Evolutionary conservation across 2,888 invertebrate species (phyloP).

Genomic region (Brachyptera putata): DNA sequence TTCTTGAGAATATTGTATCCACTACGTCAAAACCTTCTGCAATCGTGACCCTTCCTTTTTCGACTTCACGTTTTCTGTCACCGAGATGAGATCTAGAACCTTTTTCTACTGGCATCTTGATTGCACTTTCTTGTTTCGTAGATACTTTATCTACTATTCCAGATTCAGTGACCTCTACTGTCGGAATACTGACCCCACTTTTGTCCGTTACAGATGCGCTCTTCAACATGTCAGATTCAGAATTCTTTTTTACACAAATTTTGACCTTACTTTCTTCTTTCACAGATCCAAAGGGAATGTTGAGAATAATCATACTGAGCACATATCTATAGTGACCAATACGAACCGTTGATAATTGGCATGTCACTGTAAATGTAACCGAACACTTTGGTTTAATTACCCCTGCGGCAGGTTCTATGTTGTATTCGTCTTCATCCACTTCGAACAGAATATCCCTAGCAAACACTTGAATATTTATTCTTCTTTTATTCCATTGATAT

Average conservation of each 20-base stretch:
- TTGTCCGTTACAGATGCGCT: no score
- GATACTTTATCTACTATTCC: no score
- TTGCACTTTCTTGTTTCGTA: no score
- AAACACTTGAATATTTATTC: conserved; percentile 4
- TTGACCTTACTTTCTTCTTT: background rate
- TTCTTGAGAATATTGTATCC: no score
- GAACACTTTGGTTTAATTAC: conserved; percentile 39
- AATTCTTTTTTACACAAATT: background rate
- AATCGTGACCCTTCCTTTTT: no score
- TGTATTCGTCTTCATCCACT: conserved; percentile 37
- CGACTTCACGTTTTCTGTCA: no score
- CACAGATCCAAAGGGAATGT: background rate
- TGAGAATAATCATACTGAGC: conserved; percentile 31
- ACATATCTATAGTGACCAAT: conserved; percentile 40
- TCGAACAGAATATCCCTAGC: conserved; percentile 33
- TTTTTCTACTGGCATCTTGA: no score
- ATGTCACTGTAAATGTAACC: conserved; percentile 40
- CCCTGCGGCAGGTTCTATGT: conserved; percentile 37
- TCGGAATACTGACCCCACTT: no score
- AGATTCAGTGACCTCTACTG: no score
- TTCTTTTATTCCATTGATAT: conserved; percentile 40
- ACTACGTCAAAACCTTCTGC: no score
- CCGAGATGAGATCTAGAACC: no score
- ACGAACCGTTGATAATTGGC: conserved; percentile 34
- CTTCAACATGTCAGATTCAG: no score